Conservation (phyloP, 2,888 invertebrate genomes). For the Geophilus truncorum region DNA sequence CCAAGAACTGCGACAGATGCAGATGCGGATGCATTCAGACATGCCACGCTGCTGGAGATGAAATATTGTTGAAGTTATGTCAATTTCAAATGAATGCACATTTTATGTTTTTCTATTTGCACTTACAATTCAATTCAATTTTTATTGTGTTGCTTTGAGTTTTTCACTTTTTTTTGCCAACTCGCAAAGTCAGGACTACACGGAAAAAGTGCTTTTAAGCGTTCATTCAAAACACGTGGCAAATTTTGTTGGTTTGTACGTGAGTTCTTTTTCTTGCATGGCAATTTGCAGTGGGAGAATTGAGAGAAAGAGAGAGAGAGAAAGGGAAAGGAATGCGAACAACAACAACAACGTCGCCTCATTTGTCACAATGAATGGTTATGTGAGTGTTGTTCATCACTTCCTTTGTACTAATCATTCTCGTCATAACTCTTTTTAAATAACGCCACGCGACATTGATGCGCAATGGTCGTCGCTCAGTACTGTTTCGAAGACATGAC, state of each 20-base stretch:
- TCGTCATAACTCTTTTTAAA: background rate
- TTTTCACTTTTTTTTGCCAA: background rate
- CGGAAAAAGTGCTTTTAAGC: background rate
- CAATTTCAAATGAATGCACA: background rate
- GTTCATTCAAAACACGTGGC: background rate
- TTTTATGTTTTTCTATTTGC: background rate
- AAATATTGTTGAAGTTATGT: background rate
- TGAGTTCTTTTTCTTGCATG: background rate
- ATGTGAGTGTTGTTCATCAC: constrained; percentile 12
- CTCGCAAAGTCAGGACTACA: background rate
- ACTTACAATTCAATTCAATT: background rate
- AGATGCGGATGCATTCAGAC: background rate
- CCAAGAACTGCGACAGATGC: background rate
- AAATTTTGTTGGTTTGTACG: background rate
- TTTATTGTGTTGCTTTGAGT: background rate
- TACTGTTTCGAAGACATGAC: background rate
- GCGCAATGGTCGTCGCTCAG: background rate
- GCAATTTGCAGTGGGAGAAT: background rate
- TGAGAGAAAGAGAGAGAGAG: background rate
- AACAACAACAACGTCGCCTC: constrained; percentile 1
- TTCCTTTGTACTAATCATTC: constrained; percentile 20
- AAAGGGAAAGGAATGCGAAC: background rate
- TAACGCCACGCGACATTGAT: constrained; percentile 1
- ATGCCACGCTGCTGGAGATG: background rate
- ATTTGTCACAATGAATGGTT: constrained; percentile 1